Evolutionary conservation across 1,140 invertebrate species (phyloP).

Genomic region (Papilio glaucus): DNA sequence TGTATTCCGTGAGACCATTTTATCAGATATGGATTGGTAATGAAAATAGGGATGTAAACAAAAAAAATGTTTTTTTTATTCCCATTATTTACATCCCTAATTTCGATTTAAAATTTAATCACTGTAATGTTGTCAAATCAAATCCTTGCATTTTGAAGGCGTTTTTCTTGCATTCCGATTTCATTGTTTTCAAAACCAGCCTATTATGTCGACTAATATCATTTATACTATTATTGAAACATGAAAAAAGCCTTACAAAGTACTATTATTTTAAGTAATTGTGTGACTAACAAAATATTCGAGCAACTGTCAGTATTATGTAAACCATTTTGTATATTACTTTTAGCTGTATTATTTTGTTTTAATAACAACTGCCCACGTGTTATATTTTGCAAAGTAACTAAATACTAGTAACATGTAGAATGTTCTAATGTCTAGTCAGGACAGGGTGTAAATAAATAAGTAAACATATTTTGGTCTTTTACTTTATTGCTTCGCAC

Average conservation of each 20-base stretch:
- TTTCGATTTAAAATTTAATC: no score
- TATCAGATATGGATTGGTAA: no score
- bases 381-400: conserved; percentile 4
- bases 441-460: conserved; percentile 46
- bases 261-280: not conserved
- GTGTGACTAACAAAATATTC: not conserved
- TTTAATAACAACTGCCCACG: conserved; percentile 13
- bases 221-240: no score
- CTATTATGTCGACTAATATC: no score
- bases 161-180: no score
- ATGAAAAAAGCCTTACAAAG: no score
- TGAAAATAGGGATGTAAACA: no score
- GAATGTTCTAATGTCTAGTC: conserved; percentile 43
- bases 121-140: not conserved
- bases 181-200: no score
- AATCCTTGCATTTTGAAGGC: not conserved
- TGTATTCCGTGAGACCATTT: no score
- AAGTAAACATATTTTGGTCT: not conserved
- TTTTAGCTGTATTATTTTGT: conserved; percentile 1
- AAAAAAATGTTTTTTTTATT: no score
- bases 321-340: conserved; percentile 30
- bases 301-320: conserved; percentile 35
- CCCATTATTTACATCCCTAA: no score
- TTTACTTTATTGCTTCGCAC: no score
- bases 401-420: not conserved